These are phyloP conservation scores for Sarcophaga peregrina DNA, from an alignment of 1,140 invertebrate genomes.

Conservation along the genomic window DNA sequence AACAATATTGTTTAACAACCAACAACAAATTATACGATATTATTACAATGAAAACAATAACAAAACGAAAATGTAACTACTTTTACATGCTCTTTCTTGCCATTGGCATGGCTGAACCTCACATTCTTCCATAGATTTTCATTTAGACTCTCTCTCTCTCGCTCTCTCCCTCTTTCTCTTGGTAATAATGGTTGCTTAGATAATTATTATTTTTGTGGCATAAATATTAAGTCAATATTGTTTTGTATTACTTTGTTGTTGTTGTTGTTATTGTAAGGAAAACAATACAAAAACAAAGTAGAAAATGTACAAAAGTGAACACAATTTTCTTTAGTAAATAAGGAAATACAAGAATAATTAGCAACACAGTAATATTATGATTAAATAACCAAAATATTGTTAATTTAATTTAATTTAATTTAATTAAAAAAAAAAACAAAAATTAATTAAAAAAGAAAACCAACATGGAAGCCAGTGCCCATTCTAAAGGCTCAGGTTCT, in stretches of 20 bases:
- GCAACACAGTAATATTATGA: background rate
- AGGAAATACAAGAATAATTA: slow-evolving; percentile 7
- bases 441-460: background rate
- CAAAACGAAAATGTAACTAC: too few relatives aligned
- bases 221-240: slow-evolving; percentile 23
- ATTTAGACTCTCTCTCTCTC: background rate
- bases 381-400: background rate
- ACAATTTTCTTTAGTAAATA: background rate
- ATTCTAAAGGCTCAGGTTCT: slow-evolving; percentile 58
- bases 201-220: background rate
- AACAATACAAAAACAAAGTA: background rate
- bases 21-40: background rate
- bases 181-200: slow-evolving; percentile 6
- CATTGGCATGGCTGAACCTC: too few relatives aligned
- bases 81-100: too few relatives aligned
- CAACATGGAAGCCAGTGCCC: background rate
- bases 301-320: background rate
- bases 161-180: background rate
- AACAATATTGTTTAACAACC: background rate
- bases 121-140: too few relatives aligned
- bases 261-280: background rate
- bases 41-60: background rate
- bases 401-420: background rate
- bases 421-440: background rate
- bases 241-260: background rate